These are phyloP conservation scores for Aplocera efformata DNA, from an alignment of 2,888 invertebrate genomes.

Conservation along the genomic window DNA sequence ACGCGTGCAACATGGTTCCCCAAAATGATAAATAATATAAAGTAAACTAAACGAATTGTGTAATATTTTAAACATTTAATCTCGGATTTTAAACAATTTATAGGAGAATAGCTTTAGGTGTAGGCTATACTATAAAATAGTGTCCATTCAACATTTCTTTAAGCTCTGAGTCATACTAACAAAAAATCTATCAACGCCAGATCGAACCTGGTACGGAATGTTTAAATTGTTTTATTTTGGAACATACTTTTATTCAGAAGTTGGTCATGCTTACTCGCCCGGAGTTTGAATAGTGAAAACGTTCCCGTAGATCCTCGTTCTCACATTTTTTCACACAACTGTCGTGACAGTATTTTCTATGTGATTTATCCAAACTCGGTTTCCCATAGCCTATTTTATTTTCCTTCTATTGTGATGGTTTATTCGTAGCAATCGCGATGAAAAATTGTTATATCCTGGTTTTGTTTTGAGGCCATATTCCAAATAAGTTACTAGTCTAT, in stretches of 20 bases:
- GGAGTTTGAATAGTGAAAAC: conserved; percentile 59
- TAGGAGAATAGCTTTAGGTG: too few relatives aligned
- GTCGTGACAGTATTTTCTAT: conserved; percentile 74
- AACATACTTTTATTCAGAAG: conserved; percentile 40
- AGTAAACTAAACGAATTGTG: too few relatives aligned
- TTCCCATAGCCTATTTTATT: conserved; percentile 74
- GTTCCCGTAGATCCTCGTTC: conserved; percentile 56
- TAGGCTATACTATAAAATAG: too few relatives aligned
- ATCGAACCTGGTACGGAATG: conserved; percentile 29
- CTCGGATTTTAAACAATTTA: too few relatives aligned
- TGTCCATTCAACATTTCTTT: too few relatives aligned
- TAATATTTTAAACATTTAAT: too few relatives aligned
- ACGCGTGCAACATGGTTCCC: too few relatives aligned
- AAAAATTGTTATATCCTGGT: conserved; percentile 29
- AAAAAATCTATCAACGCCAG: conserved; percentile 7
- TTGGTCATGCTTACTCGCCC: conserved; percentile 52
- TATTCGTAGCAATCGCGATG: conserved; percentile 38
- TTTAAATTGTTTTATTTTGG: conserved; percentile 29
- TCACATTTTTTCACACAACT: conserved; percentile 51
- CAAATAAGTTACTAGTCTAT: too few relatives aligned
- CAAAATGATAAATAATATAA: too few relatives aligned
- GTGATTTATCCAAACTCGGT: conserved; percentile 67
- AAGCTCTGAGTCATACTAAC: conserved; percentile 5
- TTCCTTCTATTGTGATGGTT: conserved; percentile 48
- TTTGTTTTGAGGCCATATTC: too few relatives aligned